Conservation (phyloP, 2,888 invertebrate genomes). For the Xestia xanthographa region DNA sequence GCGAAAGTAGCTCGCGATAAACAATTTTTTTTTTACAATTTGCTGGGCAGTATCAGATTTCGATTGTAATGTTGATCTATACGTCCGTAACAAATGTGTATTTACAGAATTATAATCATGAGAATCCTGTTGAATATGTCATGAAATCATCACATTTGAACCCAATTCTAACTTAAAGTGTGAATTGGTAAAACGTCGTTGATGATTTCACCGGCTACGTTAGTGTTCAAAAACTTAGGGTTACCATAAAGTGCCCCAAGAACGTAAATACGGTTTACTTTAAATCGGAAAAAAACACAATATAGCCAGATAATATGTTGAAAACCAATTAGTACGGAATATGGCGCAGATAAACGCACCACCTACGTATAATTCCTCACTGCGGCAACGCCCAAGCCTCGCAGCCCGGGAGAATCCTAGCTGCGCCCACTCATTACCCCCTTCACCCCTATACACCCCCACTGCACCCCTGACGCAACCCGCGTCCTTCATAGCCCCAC, state of each 20-base stretch:
- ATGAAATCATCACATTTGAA: background rate
- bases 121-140: background rate
- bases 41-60: background rate
- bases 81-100: background rate
- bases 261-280: background rate
- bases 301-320: background rate
- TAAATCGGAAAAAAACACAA: background rate
- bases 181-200: background rate
- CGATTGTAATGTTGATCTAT: background rate
- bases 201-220: background rate
- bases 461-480: constrained; percentile 37
- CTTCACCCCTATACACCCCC: constrained; percentile 17
- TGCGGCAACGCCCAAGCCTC: constrained; percentile 30
- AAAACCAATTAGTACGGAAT: background rate
- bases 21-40: background rate
- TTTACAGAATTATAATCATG: background rate
- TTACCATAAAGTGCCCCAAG: background rate
- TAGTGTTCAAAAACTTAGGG: too few species aligned
- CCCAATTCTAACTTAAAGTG: background rate
- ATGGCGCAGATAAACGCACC: background rate
- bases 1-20: background rate
- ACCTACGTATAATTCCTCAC: constrained; percentile 14
- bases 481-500: constrained; percentile 36
- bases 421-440: constrained; percentile 50
- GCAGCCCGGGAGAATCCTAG: constrained; percentile 45